Evolutionary conservation across 2,888 invertebrate genomes (phyloP).

Genomic region (Sesamia inferens): DNA sequence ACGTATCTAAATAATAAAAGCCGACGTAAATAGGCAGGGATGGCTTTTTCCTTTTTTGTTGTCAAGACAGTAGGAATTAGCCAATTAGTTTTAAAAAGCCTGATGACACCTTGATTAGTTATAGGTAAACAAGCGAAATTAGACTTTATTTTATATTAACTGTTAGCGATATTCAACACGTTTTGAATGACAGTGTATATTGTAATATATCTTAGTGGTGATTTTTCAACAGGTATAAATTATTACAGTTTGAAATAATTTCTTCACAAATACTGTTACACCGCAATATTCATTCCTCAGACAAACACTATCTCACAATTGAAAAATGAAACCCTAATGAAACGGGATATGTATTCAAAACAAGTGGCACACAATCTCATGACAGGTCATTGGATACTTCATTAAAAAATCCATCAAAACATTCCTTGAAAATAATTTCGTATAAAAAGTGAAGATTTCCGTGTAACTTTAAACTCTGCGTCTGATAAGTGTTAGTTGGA

Average conservation of each 20-base stretch:
- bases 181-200: not conserved
- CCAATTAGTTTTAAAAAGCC: conserved; percentile 14
- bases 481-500: conserved; percentile 82
- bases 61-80: not conserved
- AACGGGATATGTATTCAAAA: not conserved
- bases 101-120: not conserved
- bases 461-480: conserved; percentile 71
- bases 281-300: too few relatives aligned
- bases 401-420: not conserved
- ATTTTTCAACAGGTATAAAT: too few relatives aligned
- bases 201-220: not conserved
- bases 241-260: too few relatives aligned
- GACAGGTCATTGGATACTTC: conserved; percentile 22
- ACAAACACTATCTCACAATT: too few relatives aligned
- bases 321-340: too few relatives aligned
- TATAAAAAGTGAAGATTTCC: conserved; percentile 49
- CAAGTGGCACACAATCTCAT: not conserved
- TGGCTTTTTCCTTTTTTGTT: not conserved
- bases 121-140: not conserved
- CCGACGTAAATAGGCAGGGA: not conserved
- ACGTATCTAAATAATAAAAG: conserved; percentile 6
- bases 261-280: too few relatives aligned
- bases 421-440: conserved; percentile 22
- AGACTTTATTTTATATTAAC: not conserved
- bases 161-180: not conserved